Percentiles rank a stretch among this genome's conserved stretches.
phyloP scores from a whole-genome alignment of 1,140 invertebrate genomes.

The Berghia stephanieae region DNA sequence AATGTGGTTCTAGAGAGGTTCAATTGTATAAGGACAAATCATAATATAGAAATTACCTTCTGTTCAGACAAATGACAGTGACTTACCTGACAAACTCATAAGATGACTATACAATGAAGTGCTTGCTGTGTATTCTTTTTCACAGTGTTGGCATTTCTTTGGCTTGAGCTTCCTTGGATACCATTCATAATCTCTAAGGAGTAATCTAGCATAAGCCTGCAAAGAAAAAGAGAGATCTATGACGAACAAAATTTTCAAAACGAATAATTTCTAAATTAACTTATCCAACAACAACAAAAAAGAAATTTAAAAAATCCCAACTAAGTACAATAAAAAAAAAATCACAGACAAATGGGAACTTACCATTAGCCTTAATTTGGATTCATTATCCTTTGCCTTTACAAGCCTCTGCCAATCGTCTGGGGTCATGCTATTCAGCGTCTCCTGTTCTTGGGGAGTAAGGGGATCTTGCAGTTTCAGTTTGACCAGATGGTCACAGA shows the following conservation, averaged over 20 bases:
- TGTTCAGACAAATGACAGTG: background rate
- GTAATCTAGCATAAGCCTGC: conserved; percentile 24
- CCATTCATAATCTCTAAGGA: conserved; percentile 20
- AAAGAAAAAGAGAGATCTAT: background rate
- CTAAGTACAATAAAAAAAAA: too few relatives aligned
- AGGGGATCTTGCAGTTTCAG: conserved; percentile 14
- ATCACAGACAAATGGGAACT: background rate
- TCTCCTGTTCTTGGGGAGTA: conserved; percentile 5
- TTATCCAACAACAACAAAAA: too few relatives aligned
- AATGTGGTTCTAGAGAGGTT: too few relatives aligned
- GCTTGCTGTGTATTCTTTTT: conserved; percentile 20
- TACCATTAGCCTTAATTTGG: conserved; percentile 21
- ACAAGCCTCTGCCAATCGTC: conserved; percentile 23
- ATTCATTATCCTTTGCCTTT: conserved; percentile 17
- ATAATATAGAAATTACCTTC: too few relatives aligned
- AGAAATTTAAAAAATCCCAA: too few relatives aligned
- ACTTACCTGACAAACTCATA: conserved; percentile 25
- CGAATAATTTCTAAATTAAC: too few relatives aligned
- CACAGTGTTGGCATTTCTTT: conserved; percentile 22
- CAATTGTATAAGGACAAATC: too few relatives aligned
- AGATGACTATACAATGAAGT: conserved; percentile 27
- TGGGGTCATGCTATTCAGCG: conserved; percentile 7
- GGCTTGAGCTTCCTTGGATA: conserved; percentile 22
- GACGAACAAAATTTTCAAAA: too few relatives aligned
- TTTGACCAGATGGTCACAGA: conserved; percentile 17